A percentile compares a stretch with the other conserved stretches of the same genome.
Conservation (phyloP, 2,888 invertebrate genomes). For the Tigriopus californicus region DNA sequence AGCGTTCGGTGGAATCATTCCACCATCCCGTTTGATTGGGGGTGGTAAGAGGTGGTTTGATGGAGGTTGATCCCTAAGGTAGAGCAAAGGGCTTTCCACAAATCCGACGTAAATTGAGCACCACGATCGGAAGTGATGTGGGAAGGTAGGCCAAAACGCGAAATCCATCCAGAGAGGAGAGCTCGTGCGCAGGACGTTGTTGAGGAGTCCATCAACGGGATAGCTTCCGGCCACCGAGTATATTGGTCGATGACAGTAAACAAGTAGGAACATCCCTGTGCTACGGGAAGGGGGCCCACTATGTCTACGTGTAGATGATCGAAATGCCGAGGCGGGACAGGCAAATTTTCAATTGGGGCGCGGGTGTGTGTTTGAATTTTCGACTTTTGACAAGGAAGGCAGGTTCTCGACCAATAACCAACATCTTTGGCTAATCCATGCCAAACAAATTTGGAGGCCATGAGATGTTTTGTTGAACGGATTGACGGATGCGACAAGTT, state of each 20-base stretch:
- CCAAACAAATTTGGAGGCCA: not conserved
- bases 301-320: slow-evolving; percentile 14
- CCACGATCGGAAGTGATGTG: too few species aligned
- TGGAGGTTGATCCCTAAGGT: too few species aligned
- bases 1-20: too few species aligned
- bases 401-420: not conserved
- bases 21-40: too few species aligned
- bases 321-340: not conserved
- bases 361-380: not conserved
- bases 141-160: too few species aligned
- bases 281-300: slow-evolving; percentile 8
- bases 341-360: not conserved
- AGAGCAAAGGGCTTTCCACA: too few species aligned
- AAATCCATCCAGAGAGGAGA: too few species aligned
- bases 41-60: too few species aligned
- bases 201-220: not conserved
- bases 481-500: not conserved
- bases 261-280: slow-evolving; percentile 1
- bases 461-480: not conserved
- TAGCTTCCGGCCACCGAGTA: slow-evolving; percentile 13
- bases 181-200: too few species aligned
- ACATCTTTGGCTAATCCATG: not conserved
- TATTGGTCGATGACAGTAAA: slow-evolving; percentile 5
- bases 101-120: too few species aligned
- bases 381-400: not conserved